Conservation (phyloP, 37 sponge, comb jelly and placozoan genomes). For the Theonella swinhoei region DNA sequence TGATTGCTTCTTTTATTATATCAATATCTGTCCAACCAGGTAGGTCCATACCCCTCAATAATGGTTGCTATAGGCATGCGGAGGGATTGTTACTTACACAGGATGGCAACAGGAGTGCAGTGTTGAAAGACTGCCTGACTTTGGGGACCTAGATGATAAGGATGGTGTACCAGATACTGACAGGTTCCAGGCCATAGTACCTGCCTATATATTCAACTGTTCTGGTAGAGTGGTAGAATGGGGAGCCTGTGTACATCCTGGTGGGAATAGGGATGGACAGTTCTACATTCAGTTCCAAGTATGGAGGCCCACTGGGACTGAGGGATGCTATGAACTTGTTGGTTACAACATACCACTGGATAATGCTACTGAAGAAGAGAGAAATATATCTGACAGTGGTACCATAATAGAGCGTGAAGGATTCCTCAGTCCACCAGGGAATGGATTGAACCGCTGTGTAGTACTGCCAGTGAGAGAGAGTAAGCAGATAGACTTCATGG, state of each 20-base stretch:
- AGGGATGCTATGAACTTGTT: constrained; percentile 22
- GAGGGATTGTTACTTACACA: no score
- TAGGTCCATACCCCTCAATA: no score
- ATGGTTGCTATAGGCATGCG: no score
- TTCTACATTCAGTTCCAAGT: constrained; percentile 36
- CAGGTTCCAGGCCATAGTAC: neutral
- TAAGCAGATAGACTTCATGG: constrained; percentile 23
- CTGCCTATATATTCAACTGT: neutral
- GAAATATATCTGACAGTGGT: no score
- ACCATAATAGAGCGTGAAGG: no score
- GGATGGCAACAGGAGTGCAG: neutral
- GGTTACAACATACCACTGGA: constrained; percentile 29
- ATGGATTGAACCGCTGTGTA: neutral
- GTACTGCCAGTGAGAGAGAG: neutral
- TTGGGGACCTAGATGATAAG: neutral
- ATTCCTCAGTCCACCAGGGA: neutral
- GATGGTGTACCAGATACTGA: neutral
- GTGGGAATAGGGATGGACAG: neutral
- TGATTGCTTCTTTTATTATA: no score
- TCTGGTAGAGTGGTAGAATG: neutral
- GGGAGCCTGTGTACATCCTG: neutral
- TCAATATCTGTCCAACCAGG: no score
- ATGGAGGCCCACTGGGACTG: constrained; percentile 27
- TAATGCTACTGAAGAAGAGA: neutral
- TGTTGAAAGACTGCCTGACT: neutral